phyloP scores from a whole-genome alignment of 2,888 invertebrate genomes.

The Cacoxenus indagator region DNA sequence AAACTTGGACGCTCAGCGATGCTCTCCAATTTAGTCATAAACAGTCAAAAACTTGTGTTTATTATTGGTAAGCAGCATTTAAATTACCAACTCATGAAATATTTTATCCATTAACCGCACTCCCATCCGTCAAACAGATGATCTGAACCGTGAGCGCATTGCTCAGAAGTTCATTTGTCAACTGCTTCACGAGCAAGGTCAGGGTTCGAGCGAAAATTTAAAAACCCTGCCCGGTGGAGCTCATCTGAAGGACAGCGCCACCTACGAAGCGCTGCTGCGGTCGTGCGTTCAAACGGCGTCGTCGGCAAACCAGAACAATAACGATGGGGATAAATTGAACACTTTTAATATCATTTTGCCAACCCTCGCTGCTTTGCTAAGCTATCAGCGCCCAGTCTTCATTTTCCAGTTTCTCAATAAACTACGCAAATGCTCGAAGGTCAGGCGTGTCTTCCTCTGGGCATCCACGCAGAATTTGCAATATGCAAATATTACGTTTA shows the following conservation, averaged over 20 bases:
- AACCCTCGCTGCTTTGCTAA: conserved; percentile 60
- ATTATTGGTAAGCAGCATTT: conserved; percentile 62
- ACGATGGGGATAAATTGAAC: conserved; percentile 28
- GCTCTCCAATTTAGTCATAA: conserved; percentile 65
- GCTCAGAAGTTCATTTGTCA: conserved; percentile 59
- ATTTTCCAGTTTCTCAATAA: conserved; percentile 61
- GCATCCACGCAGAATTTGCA: conserved; percentile 56
- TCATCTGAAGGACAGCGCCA: conserved; percentile 43
- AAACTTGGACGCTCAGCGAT: conserved; percentile 35
- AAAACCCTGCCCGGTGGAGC: conserved; percentile 49
- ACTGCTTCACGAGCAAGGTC: conserved; percentile 62
- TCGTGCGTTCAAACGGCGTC: not conserved
- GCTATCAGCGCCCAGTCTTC: conserved; percentile 53
- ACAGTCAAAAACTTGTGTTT: conserved; percentile 64
- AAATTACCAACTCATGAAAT: not conserved
- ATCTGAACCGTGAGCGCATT: conserved; percentile 64
- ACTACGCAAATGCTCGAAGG: conserved; percentile 52
- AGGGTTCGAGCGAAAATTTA: conserved; percentile 43
- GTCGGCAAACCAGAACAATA: conserved; percentile 29
- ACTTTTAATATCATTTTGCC: conserved; percentile 61
- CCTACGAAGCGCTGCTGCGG: conserved; percentile 44
- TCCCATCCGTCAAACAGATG: conserved; percentile 51
- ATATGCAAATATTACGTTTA: conserved; percentile 50
- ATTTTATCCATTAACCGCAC: not conserved
- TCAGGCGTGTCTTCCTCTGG: conserved; percentile 67